Conservation (phyloP, 2,113 vertebrate genomes). For the Cheilinus undulatus region DNA sequence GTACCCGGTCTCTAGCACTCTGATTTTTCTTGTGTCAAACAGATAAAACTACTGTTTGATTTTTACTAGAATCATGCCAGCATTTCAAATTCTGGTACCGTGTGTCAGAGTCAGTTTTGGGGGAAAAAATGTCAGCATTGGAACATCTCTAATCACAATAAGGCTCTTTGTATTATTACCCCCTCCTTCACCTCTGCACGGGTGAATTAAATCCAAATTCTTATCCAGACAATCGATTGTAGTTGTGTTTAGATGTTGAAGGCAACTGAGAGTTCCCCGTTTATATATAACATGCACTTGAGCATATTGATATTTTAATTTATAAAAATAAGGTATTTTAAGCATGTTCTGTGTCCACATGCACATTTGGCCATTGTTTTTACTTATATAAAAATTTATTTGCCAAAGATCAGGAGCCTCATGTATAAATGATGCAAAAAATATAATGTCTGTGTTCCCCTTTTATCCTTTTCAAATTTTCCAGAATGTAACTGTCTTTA, state of each 20-base stretch:
- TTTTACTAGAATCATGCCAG: too few species aligned
- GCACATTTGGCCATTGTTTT: conserved; percentile 3
- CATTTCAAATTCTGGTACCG: too few species aligned
- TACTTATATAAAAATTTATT: conserved; percentile 5
- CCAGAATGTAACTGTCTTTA: too few species aligned
- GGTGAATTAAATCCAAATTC: conserved; percentile 17
- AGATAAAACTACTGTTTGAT: too few species aligned
- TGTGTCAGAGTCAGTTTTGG: too few species aligned
- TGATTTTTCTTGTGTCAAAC: too few species aligned
- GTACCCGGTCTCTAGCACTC: too few species aligned
- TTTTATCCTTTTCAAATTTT: too few species aligned
- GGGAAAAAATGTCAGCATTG: neutral
- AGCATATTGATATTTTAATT: conserved; percentile 3
- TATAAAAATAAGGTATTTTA: neutral
- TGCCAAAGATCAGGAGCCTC: conserved; percentile 51
- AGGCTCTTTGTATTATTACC: neutral
- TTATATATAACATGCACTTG: neutral
- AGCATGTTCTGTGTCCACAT: too few species aligned
- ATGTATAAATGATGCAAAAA: conserved; percentile 28
- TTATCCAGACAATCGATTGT: conserved; percentile 54
- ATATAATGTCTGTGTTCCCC: neutral
- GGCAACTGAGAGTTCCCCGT: neutral
- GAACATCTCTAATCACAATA: neutral
- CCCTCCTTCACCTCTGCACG: conserved; percentile 12
- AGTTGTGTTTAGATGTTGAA: conserved; percentile 4